Base-by-base conservation (phyloP, 2,888 invertebrate species). In the Siphlonurus alternatus region DNA sequence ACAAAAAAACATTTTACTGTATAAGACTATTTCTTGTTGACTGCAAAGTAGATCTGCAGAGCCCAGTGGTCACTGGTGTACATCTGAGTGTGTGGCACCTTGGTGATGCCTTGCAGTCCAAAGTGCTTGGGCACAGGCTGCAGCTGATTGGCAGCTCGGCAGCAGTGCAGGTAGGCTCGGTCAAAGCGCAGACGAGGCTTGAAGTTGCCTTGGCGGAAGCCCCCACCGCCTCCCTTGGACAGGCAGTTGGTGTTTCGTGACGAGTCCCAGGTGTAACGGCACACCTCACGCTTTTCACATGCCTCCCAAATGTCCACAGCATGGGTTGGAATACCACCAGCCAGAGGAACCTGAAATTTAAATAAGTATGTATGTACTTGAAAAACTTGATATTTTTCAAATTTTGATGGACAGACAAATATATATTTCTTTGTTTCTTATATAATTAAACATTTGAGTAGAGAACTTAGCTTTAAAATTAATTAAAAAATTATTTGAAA, bases 21-120 rank as follows among this genome's bases (percentile, higher is more conserved):
- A n/a, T n/a, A n/a, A n/a, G n/a, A 10, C 15, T 38, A 38, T 5
- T 38, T 15, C 15, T 56, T 56, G 56, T 56, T 56, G 19, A 56
- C 7, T 18, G 56, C 20, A 20, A 56, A 56, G n/a, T 56, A 56
- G 5, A 56, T 20, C 20, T 56, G 56, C 5, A 56, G 5, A 20
- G 19, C 56, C 56, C 56, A 56, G 22, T 56, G 56, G 56, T 56
- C 56, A 56, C 56, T 56, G 7, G 56, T 56, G 56, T 56, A 56
- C 15, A 10, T 18, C 56, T 56, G 56, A 10, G 20, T 56, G n/a
- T 56, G 7, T 20, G 56, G 56, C 5, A 56, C 56, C 20, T 56
- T 56, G 5, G 5, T 20, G 20, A 56, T 56, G 5, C 56, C 56
- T 7, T 20, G 15, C n/a, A 56, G 56, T 56, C 56, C 56, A 56